Evolutionary conservation across 2,888 invertebrate genomes (phyloP).

Genomic region (Athalia cordata): DNA sequence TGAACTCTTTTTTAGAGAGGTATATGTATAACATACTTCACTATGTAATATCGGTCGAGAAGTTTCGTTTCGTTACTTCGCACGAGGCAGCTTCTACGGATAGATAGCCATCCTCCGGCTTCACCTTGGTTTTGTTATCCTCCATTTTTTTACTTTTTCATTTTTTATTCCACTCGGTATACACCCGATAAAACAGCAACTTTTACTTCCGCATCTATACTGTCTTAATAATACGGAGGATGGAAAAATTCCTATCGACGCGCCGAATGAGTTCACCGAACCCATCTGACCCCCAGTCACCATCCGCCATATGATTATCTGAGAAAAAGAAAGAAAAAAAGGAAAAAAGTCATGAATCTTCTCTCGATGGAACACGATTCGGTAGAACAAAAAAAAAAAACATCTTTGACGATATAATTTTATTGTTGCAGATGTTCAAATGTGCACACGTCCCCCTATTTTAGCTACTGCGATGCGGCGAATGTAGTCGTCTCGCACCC

Average conservation of each 20-base stretch:
- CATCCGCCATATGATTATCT: not conserved
- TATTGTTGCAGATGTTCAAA: too few relatives aligned
- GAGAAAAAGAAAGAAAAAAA: not conserved
- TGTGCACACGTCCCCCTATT: not conserved
- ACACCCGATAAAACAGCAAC: slow-evolving; percentile 19
- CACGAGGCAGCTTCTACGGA: not conserved
- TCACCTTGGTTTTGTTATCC: not conserved
- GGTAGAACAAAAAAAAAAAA: too few relatives aligned
- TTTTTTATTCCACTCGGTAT: not conserved
- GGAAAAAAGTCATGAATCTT: too few relatives aligned
- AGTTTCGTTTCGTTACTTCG: slow-evolving; percentile 1
- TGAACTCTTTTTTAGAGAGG: slow-evolving; percentile 36
- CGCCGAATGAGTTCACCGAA: slow-evolving; percentile 29
- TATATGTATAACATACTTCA: not conserved
- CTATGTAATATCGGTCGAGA: too few relatives aligned
- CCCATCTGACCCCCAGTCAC: slow-evolving; percentile 10
- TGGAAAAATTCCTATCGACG: not conserved
- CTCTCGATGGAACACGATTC: too few relatives aligned
- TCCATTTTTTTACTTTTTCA: not conserved
- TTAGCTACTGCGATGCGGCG: not conserved
- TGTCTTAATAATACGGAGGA: not conserved
- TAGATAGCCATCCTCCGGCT: slow-evolving; percentile 28
- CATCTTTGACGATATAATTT: too few relatives aligned
- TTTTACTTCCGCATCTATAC: slow-evolving; percentile 29
- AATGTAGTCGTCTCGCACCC: slow-evolving; percentile 5